Evolutionary conservation across 2,888 invertebrate species (phyloP).

Genomic region (Corbicula japonica): DNA sequence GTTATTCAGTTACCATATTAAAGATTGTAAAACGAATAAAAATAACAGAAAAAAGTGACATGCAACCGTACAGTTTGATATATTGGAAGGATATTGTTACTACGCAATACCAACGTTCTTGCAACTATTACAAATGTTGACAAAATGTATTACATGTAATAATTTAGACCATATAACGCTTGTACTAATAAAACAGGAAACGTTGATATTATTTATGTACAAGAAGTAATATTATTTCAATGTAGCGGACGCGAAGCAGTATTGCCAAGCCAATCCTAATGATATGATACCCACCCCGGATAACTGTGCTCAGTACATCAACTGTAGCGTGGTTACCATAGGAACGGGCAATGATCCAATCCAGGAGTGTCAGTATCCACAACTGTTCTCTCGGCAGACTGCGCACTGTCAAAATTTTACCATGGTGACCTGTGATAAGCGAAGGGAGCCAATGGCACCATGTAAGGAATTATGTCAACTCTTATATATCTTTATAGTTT

Average conservation of each 20-base stretch:
- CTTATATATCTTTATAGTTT: neutral
- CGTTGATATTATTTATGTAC: too few species aligned
- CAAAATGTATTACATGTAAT: too few species aligned
- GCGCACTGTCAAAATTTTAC: constrained; percentile 57
- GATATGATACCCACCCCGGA: constrained; percentile 34
- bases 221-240: too few species aligned
- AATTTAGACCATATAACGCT: too few species aligned
- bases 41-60: too few species aligned
- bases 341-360: constrained; percentile 14
- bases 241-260: constrained; percentile 63
- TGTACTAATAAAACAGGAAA: too few species aligned
- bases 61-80: too few species aligned
- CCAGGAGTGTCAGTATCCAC: constrained; percentile 66
- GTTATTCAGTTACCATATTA: too few species aligned
- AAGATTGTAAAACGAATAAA: too few species aligned
- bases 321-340: constrained; percentile 53
- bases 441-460: constrained; percentile 65
- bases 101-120: too few species aligned
- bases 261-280: constrained; percentile 62
- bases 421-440: constrained; percentile 56
- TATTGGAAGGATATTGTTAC: too few species aligned
- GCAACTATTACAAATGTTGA: too few species aligned
- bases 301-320: constrained; percentile 70
- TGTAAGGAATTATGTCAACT: constrained; percentile 34
- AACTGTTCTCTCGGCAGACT: constrained; percentile 61